A percentile compares a stretch with the other conserved stretches of the same genome.
phyloP scores from a whole-genome alignment of 2,888 invertebrate species.

The Cinara cedri region DNA sequence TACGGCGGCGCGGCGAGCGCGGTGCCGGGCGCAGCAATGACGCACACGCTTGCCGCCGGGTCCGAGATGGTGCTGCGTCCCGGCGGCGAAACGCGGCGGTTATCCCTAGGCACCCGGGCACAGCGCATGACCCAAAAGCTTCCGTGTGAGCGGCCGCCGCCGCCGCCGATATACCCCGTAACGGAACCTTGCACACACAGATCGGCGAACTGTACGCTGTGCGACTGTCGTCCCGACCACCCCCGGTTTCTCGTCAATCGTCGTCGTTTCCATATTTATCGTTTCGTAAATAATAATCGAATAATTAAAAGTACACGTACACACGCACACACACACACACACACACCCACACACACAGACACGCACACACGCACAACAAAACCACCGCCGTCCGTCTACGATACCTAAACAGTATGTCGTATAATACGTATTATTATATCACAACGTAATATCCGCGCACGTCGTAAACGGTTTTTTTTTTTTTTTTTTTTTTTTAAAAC shows the following conservation, averaged over 20 bases:
- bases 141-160: conserved; percentile 45
- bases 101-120: conserved; percentile 56
- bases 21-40: conserved; percentile 41
- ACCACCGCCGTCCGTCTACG: background rate
- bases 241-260: conserved; percentile 6
- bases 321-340: no score
- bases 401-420: background rate
- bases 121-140: conserved; percentile 54
- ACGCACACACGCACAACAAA: no score
- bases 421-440: background rate
- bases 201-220: conserved; percentile 56
- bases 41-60: conserved; percentile 55
- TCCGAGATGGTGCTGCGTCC: conserved; percentile 55
- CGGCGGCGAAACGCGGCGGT: conserved; percentile 52
- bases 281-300: background rate
- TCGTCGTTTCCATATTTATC: background rate
- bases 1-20: conserved; percentile 4
- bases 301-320: background rate
- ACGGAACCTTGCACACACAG: conserved; percentile 53
- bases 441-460: background rate
- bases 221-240: conserved; percentile 47
- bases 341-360: background rate
- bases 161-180: conserved; percentile 37
- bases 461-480: background rate
- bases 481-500: background rate